Evolutionary conservation across 2,888 invertebrate genomes (phyloP).

Genomic region (Cheiracanthium punctorium): DNA sequence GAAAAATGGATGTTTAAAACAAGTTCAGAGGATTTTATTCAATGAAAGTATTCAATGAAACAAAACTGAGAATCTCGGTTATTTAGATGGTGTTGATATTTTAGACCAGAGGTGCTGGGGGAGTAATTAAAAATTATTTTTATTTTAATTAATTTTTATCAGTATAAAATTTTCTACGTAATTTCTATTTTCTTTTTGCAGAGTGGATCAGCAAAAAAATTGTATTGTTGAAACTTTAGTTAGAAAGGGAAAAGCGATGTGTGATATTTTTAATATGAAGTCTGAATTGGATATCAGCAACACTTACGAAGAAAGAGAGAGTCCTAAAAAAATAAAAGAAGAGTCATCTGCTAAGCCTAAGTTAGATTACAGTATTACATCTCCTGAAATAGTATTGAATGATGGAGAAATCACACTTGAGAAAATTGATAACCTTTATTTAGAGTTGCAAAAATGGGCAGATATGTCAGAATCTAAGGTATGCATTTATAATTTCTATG

Average conservation of each 20-base stretch:
- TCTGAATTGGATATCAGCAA: conserved; percentile 40
- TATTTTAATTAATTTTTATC: too few relatives aligned
- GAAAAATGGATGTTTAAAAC: too few relatives aligned
- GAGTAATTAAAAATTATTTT: too few relatives aligned
- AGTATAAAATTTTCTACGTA: too few relatives aligned
- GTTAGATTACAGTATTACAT: conserved; percentile 75
- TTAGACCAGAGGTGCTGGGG: too few relatives aligned
- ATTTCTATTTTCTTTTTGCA: conserved; percentile 75
- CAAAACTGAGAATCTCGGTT: too few relatives aligned
- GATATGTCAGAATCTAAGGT: conserved; percentile 83
- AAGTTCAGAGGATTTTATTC: too few relatives aligned
- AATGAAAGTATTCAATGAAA: too few relatives aligned
- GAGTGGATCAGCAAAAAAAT: conserved; percentile 87
- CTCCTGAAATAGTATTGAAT: conserved; percentile 39
- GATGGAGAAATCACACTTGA: conserved; percentile 76
- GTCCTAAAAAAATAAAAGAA: neutral
- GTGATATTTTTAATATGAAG: conserved; percentile 78
- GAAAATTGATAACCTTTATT: conserved; percentile 81
- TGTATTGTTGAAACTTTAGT: conserved; percentile 87
- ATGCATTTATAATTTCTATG: conserved; percentile 74
- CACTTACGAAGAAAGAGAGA: conserved; percentile 60
- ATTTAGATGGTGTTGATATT: too few relatives aligned
- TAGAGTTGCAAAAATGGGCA: conserved; percentile 86
- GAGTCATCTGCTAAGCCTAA: neutral
- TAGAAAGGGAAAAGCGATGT: conserved; percentile 84